These are phyloP conservation scores for Archivesica marissinica DNA, from an alignment of 1,140 invertebrate species.

Conservation along the genomic window DNA sequence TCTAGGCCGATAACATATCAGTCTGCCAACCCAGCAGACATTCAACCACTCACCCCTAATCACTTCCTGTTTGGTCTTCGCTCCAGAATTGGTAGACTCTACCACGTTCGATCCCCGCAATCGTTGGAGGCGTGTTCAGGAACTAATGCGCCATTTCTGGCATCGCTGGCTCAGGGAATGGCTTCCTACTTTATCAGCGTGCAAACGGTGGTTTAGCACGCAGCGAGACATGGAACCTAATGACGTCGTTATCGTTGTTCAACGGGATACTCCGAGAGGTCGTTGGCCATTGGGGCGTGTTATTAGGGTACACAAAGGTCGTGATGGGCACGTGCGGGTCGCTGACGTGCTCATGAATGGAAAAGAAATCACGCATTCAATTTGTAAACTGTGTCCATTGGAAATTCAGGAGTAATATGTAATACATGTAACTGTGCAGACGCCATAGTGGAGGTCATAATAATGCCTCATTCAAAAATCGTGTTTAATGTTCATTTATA, in stretches of 20 bases:
- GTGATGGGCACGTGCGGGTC: conserved; percentile 28
- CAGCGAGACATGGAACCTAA: too few species aligned
- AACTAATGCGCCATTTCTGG: conserved; percentile 20
- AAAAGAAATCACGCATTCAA: too few species aligned
- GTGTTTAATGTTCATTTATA: too few species aligned
- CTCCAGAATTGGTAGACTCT: conserved; percentile 15
- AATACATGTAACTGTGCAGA: too few species aligned
- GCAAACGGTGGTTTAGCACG: too few species aligned
- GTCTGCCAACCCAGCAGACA: background rate
- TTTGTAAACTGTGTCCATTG: too few species aligned
- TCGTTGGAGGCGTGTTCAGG: conserved; percentile 25
- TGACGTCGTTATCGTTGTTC: too few species aligned
- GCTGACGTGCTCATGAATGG: too few species aligned
- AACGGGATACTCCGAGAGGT: background rate
- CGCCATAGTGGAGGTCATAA: too few species aligned
- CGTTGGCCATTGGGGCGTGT: conserved; percentile 39
- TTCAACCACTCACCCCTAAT: conserved; percentile 3
- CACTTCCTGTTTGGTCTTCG: conserved; percentile 25
- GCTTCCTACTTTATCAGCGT: too few species aligned
- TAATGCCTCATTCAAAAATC: too few species aligned
- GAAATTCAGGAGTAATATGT: too few species aligned
- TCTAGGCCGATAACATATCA: background rate
- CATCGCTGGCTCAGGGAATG: background rate
- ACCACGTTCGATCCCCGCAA: background rate
- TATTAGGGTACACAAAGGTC: background rate